These are phyloP conservation scores for Aphidius ervi DNA, from an alignment of 1,140 invertebrate species.

Conservation along the genomic window DNA sequence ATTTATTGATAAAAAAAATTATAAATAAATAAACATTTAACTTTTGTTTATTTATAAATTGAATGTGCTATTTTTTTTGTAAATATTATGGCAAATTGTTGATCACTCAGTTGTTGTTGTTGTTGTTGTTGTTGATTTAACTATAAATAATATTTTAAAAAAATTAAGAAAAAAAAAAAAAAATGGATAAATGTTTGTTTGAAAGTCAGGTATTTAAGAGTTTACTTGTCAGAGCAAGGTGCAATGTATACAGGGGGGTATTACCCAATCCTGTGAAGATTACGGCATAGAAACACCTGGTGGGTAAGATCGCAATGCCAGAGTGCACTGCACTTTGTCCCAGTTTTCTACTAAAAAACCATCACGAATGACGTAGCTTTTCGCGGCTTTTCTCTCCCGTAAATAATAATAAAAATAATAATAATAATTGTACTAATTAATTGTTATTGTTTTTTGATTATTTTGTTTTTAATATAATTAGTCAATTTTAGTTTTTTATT, in stretches of 20 bases:
- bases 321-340: conserved; percentile 55
- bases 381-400: conserved; percentile 38
- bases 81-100: too few relatives aligned
- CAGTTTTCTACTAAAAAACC: conserved; percentile 48
- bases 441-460: neutral
- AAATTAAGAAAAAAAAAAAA: too few relatives aligned
- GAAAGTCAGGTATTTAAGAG: too few relatives aligned
- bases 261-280: conserved; percentile 51
- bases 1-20: too few relatives aligned
- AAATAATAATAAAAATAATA: too few relatives aligned
- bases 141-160: too few relatives aligned
- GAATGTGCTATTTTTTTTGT: too few relatives aligned
- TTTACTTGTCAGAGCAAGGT: conserved; percentile 29
- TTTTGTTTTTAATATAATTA: neutral
- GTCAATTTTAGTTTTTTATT: neutral
- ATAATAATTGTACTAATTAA: neutral
- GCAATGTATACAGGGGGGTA: conserved; percentile 35
- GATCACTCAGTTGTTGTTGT: too few relatives aligned
- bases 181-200: too few relatives aligned
- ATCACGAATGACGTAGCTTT: conserved; percentile 52
- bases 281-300: conserved; percentile 52
- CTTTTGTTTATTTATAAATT: too few relatives aligned
- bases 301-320: conserved; percentile 50
- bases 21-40: too few relatives aligned
- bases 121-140: too few relatives aligned